These are phyloP conservation scores for Corynorhinus townsendii DNA, from an alignment of 2,113 vertebrate species.

Conservation along the genomic window DNA sequence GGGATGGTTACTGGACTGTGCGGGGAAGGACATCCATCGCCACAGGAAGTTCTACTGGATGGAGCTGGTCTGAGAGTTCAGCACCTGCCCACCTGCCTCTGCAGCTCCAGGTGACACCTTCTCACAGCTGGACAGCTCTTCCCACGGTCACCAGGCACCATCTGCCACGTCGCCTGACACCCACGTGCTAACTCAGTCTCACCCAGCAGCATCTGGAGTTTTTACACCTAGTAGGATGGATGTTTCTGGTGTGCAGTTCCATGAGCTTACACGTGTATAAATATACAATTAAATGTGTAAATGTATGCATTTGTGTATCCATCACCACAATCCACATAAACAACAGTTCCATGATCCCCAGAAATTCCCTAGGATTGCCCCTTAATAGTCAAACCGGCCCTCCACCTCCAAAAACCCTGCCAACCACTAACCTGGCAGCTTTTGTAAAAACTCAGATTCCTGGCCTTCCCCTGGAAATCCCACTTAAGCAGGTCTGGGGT, in stretches of 20 bases:
- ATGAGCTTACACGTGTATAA: neutral
- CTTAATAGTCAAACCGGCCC: neutral
- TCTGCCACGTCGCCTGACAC: neutral
- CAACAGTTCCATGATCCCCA: neutral
- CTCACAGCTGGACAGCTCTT: neutral
- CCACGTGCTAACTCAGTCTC: neutral
- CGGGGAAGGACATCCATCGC: neutral
- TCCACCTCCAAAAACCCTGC: neutral
- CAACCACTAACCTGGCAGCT: slow-evolving; percentile 16
- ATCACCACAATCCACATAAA: neutral
- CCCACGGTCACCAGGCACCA: neutral
- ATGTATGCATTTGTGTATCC: neutral
- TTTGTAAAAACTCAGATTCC: slow-evolving; percentile 20
- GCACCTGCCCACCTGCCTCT: neutral
- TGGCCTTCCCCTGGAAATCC: slow-evolving; percentile 52
- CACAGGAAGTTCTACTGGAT: neutral
- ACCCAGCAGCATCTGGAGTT: neutral
- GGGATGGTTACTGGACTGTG: neutral
- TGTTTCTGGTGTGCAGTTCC: neutral
- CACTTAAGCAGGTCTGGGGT: slow-evolving; percentile 44
- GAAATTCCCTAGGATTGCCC: neutral
- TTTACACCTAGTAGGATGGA: neutral
- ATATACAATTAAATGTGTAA: neutral
- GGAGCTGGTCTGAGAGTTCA: neutral
- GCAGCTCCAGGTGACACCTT: neutral